Percentiles rank a stretch among this genome's conserved stretches.
Evolutionary conservation across 2,113 vertebrate genomes (phyloP).

Genomic region (Rousettus leschenaultii): DNA sequence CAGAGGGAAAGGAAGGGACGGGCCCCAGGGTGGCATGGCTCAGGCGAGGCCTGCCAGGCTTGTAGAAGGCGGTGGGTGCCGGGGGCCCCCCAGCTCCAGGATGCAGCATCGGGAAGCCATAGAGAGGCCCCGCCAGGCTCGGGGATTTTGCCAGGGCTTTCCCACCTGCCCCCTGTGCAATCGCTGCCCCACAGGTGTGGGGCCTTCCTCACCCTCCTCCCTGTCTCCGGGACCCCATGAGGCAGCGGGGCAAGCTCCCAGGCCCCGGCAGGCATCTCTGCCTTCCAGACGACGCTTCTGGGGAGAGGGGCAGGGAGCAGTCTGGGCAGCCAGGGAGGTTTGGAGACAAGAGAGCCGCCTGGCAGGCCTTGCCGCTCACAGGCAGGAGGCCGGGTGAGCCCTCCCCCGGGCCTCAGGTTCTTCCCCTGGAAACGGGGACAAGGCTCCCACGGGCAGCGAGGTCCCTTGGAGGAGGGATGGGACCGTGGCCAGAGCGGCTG

Average conservation of each 20-base stretch:
- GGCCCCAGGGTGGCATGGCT: neutral
- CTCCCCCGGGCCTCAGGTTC: neutral
- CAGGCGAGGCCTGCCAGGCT: neutral
- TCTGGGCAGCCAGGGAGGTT: fast-evolving
- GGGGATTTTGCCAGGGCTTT: conserved; percentile 21
- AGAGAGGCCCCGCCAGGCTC: fast-evolving
- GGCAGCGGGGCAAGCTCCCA: fast-evolving
- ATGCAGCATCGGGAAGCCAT: no score
- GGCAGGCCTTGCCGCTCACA: neutral
- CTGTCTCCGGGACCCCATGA: neutral
- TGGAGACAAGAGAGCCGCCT: fast-evolving
- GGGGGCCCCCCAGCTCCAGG: neutral
- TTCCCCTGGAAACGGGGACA: neutral
- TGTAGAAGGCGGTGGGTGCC: neutral
- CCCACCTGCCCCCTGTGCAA: neutral
- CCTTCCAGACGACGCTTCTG: fast-evolving
- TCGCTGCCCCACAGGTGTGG: no score
- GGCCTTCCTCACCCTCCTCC: neutral
- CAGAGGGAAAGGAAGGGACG: neutral
- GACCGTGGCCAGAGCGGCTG: neutral
- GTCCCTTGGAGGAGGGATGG: neutral
- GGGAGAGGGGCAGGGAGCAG: fast-evolving
- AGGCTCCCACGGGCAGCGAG: fast-evolving
- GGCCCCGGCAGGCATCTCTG: neutral
- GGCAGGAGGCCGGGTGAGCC: neutral